These are phyloP conservation scores for Coregonus sp. DNA, from an alignment of 2,797 vertebrate genomes.

Conservation along the genomic window DNA sequence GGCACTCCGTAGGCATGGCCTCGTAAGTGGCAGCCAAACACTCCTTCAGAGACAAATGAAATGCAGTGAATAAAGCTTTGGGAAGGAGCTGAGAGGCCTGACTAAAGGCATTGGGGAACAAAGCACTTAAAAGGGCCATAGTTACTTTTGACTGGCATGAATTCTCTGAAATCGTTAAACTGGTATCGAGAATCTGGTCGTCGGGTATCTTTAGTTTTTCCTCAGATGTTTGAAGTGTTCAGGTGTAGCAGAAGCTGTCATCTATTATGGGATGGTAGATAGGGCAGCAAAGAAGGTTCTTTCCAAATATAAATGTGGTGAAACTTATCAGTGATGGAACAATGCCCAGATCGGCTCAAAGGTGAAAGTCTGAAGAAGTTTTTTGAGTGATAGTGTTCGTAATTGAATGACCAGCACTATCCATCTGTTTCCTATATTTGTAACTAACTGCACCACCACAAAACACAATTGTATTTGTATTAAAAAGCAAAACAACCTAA, in stretches of 20 bases:
- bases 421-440: background rate
- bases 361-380: background rate
- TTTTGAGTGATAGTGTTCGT: too few relatives aligned
- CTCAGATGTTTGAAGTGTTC: too few relatives aligned
- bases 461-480: background rate
- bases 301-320: background rate
- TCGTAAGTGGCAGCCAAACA: conserved; percentile 43
- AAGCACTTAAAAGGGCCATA: conserved; percentile 29
- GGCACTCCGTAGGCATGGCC: conserved; percentile 34
- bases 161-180: conserved; percentile 1
- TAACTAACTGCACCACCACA: background rate
- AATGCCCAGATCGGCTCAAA: too few relatives aligned
- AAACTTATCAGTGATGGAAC: background rate
- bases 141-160: background rate
- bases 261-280: background rate
- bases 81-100: conserved; percentile 38
- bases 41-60: conserved; percentile 52
- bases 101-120: conserved; percentile 37
- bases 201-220: background rate
- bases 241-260: background rate
- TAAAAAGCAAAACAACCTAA: background rate
- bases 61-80: conserved; percentile 40
- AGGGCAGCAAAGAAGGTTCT: background rate
- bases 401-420: too few relatives aligned
- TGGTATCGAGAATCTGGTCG: background rate